Conservation (phyloP, 1,140 invertebrate species). For the Elymnias hypermnestra region DNA sequence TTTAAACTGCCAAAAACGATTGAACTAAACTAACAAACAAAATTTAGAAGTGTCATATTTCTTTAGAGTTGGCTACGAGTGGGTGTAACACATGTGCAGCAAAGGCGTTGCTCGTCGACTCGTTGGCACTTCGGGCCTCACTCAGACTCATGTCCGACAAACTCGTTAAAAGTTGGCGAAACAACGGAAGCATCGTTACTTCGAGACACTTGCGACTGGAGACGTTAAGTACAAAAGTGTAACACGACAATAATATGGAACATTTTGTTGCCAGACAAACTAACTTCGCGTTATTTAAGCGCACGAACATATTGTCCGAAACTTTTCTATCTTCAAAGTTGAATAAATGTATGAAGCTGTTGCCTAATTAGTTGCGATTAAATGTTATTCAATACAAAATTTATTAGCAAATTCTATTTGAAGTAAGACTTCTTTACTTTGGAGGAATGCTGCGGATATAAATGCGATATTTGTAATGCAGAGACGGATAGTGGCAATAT, state of each 20-base stretch:
- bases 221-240: constrained; percentile 71
- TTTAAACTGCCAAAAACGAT: no score
- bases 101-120: constrained; percentile 39
- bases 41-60: no score
- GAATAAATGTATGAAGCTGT: no score
- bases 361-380: no score
- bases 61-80: constrained; percentile 43
- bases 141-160: constrained; percentile 61
- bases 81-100: constrained; percentile 49
- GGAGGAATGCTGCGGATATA: no score
- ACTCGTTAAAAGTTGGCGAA: constrained; percentile 73
- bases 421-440: no score
- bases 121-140: constrained; percentile 35
- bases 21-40: no score
- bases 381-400: no score
- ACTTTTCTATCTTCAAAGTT: constrained; percentile 21
- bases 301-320: constrained; percentile 21
- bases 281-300: constrained; percentile 53
- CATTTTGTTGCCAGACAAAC: constrained; percentile 62
- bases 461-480: no score
- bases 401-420: no score
- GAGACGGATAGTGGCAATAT: no score
- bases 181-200: constrained; percentile 67
- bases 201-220: constrained; percentile 59
- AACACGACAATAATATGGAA: constrained; percentile 69